phyloP scores from a whole-genome alignment of 1,140 invertebrate genomes.

The Pissodes strobi region DNA sequence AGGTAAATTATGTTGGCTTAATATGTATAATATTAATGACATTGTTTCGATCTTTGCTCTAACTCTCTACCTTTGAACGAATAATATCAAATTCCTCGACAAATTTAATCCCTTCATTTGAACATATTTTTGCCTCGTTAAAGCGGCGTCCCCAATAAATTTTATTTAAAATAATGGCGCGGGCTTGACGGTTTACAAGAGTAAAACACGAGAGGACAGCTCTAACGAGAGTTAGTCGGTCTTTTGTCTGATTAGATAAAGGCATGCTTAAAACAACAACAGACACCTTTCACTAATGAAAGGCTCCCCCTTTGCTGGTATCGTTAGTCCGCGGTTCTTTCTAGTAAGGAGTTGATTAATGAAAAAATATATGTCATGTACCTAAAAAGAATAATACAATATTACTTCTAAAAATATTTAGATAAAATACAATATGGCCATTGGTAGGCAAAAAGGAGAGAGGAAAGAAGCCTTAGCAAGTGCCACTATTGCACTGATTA shows the following conservation, averaged over 20 bases:
- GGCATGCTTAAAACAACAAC: conserved; percentile 58
- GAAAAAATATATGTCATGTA: too few relatives aligned
- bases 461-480: too few relatives aligned
- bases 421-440: too few relatives aligned
- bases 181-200: conserved; percentile 14
- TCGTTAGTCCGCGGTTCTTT: background rate
- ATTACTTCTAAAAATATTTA: too few relatives aligned
- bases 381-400: too few relatives aligned
- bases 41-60: background rate
- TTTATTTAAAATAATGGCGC: conserved; percentile 30
- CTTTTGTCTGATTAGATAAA: conserved; percentile 58
- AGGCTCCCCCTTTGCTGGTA: conserved; percentile 39
- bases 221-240: conserved; percentile 44
- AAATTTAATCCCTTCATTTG: conserved; percentile 21
- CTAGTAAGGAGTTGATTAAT: too few relatives aligned
- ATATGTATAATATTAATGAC: conserved; percentile 9
- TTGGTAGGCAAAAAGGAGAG: too few relatives aligned
- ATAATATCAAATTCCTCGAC: conserved; percentile 23
- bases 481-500: too few relatives aligned
- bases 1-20: too few relatives aligned
- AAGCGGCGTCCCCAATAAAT: conserved; percentile 27
- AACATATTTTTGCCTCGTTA: conserved; percentile 35
- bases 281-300: conserved; percentile 55
- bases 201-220: conserved; percentile 22
- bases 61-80: background rate